Base-by-base conservation (phyloP, 1,140 invertebrate genomes). In the Heliothis virescens region DNA sequence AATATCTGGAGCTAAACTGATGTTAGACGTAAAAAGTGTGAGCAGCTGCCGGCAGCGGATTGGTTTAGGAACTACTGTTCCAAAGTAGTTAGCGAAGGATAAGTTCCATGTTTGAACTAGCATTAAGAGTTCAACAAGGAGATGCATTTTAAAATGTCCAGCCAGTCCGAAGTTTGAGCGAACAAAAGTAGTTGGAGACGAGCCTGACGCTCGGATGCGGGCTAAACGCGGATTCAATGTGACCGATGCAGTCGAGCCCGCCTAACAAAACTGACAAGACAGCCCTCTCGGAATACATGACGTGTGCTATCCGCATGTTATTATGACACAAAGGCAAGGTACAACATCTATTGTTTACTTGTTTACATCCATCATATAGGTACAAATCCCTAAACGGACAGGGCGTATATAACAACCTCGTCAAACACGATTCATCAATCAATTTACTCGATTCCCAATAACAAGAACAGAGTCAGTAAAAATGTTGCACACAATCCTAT, bases 41-140 rank as follows among this genome's bases (percentile, higher is more conserved):
- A 82, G 80, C 86, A 86, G 75, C 84, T 86, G 84, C 63, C 65
- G 48, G 79, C 73, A 69, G 78, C 78, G 73, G 82, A 81, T 76
- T 65, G 47, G 59, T 76, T 86, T 78, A 73, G n/a, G 55, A 62
- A 71, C 18, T 84, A 84, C 65, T 80, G 77, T 83, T 84, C 71
- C 21, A 57, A 87, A 87, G 86, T 86, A 86, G 84, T 86, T 89
- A 89, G 84, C 79, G 63, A 50, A 65, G 74, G 73, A 85, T 83
- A 85, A 87, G 84, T 87, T 87, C 81, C 79, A 82, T 89, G 83
- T 87, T 87, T 87, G 83, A 88, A 83, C 82, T 85, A 82, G 80
- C 84, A 85, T 85, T 81, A 41, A 82, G 82, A 63, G 60, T 79
- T 78, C 62, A 57, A 76, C 80, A 63, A 57, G 34, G 60, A 67